Evolutionary conservation across 2,888 invertebrate species (phyloP), one percentile per base, ranked within the genome.

Genomic region (Amorpha juglandis): DNA sequence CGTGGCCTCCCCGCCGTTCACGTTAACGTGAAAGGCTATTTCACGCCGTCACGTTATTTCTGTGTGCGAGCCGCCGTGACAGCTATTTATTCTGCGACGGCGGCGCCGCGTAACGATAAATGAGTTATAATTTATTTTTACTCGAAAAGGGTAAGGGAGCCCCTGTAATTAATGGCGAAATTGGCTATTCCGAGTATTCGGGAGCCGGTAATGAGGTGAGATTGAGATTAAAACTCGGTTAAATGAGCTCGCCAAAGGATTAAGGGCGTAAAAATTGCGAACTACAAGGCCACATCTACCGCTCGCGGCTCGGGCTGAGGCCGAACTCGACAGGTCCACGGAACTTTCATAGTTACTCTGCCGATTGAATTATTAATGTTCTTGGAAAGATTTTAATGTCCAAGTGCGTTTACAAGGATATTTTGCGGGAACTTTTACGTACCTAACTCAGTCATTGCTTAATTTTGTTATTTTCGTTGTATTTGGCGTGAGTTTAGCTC

Each of bases 51-150:
- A 82, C 80, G 80, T 73, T 76, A 73, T 78, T 72, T 75, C 80
- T 80, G 80, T 82, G 85, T 80, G 83, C 82, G 80, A 74, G 69
- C 68, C 81, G 81, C 86, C 87, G 89, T 90, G 87, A 89, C 86
- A 83, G 83, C 86, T 86, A 89, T 90, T 89, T 89, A 89, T 89
- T 85, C 83, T 76, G 74, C 67, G 67, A 55, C 55, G 63, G 63
- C 67, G 35, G 63, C 63, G 66, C 33, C 53, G 78, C 81, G 79
- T 81, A 78, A 89, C 90, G 87, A 92, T 92, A 92, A 92, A 93
- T 92, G 92, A 90, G 86, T 92, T 91, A 92, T 89, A 91, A 93
- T 92, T 92, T 92, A 92, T 92, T 93, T 92, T 92, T 92, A 90
- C 92, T 84, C 85, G 87, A 87, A 91, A 91, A 87, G 89, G 89